phyloP scores from a whole-genome alignment of 2,888 invertebrate species.

The Erebia ligea region DNA sequence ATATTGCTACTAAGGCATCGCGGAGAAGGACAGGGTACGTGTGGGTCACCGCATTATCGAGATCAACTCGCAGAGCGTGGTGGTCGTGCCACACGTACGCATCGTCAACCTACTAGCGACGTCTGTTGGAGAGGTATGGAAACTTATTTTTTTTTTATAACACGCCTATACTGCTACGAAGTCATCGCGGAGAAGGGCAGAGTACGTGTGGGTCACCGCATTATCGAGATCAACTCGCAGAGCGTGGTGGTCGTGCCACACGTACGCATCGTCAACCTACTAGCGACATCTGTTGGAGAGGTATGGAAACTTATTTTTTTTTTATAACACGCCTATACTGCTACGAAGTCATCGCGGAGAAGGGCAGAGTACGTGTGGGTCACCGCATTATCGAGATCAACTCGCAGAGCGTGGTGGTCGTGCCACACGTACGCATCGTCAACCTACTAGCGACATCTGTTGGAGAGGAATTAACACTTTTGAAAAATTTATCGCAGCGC shows the following conservation, averaged over 20 bases:
- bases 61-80: constrained; percentile 99
- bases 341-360: constrained; percentile 95
- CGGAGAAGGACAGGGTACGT: constrained; percentile 98
- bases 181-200: constrained; percentile 99
- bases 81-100: constrained; percentile 99
- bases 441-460: constrained; percentile 99
- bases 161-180: neutral
- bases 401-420: constrained; percentile 99
- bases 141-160: neutral
- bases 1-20: constrained; percentile 88
- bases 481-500: no score
- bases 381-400: constrained; percentile 99
- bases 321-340: neutral
- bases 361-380: constrained; percentile 99
- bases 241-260: constrained; percentile 99
- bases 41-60: constrained; percentile 99
- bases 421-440: constrained; percentile 99
- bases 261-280: constrained; percentile 99
- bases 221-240: constrained; percentile 99
- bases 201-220: constrained; percentile 98
- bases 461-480: constrained; percentile 91
- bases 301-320: constrained; percentile 73
- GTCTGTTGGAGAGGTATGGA: constrained; percentile 97
- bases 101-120: constrained; percentile 99
- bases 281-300: constrained; percentile 99